These are phyloP conservation scores for Lasiurus borealis DNA, from an alignment of 2,113 vertebrate species.

Conservation along the genomic window DNA sequence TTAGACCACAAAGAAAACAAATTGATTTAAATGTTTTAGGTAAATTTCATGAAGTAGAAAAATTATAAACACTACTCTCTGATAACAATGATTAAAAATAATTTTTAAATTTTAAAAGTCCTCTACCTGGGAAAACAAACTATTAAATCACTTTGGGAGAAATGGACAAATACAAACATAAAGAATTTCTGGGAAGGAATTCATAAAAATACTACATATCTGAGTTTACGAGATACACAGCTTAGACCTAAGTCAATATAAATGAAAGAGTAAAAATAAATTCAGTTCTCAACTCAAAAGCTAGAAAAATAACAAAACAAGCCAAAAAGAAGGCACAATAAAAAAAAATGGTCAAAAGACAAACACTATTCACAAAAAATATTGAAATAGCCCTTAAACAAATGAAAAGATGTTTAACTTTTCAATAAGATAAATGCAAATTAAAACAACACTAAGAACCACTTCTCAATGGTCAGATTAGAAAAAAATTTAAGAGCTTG, in stretches of 20 bases:
- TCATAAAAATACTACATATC: constrained; percentile 21
- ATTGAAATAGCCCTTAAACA: neutral
- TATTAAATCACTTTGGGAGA: neutral
- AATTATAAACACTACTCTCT: neutral
- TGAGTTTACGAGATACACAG: neutral
- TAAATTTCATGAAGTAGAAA: constrained; percentile 34
- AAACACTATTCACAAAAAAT: neutral
- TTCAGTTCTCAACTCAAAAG: constrained; percentile 37
- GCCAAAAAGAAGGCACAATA: neutral
- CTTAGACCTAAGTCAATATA: neutral
- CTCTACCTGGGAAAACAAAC: neutral
- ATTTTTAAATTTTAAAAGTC: neutral
- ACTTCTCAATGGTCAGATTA: neutral
- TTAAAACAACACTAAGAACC: neutral
- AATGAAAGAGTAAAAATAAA: constrained; percentile 40
- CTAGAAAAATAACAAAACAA: neutral
- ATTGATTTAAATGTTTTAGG: neutral
- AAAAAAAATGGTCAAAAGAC: constrained; percentile 42
- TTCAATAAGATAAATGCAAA: constrained; percentile 3
- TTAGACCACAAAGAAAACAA: constrained; percentile 3
- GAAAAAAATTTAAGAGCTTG: constrained; percentile 4
- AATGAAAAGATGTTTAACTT: constrained; percentile 7
- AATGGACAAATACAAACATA: neutral
- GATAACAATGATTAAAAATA: constrained; percentile 15
- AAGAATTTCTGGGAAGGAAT: neutral